Percentiles rank a stretch among this genome's conserved stretches.
Evolutionary conservation across 2,888 invertebrate genomes (phyloP).

Genomic region (Schizaphis graminum): DNA sequence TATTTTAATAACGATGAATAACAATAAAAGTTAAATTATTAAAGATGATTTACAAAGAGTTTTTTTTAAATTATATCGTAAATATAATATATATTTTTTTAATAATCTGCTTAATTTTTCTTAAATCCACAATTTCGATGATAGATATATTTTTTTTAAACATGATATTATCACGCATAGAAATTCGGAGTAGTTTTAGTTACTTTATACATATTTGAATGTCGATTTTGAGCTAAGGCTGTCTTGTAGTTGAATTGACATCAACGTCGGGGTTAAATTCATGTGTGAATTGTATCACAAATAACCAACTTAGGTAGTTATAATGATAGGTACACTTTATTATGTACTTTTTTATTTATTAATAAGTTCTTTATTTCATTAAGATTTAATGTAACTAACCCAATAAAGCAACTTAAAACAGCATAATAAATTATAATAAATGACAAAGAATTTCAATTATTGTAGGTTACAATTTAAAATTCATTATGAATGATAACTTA

Average conservation of each 20-base stretch:
- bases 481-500: no score
- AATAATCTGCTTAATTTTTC: neutral
- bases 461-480: neutral
- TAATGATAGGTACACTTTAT: no score
- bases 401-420: neutral
- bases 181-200: no score
- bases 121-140: neutral
- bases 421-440: neutral
- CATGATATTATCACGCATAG: neutral
- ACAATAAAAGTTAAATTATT: neutral
- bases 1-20: neutral
- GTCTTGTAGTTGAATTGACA: no score
- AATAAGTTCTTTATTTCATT: neutral
- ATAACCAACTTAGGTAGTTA: no score
- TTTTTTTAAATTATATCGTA: neutral
- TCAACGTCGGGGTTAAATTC: no score
- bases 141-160: neutral
- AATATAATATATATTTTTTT: neutral
- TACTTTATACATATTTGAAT: no score
- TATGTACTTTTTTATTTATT: no score
- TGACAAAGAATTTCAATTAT: neutral
- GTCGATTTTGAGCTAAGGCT: no score
- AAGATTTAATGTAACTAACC: neutral
- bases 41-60: neutral
- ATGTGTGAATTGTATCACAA: no score